phyloP scores from a whole-genome alignment of 1,140 invertebrate genomes.

The Trypoxylus dichotomus region DNA sequence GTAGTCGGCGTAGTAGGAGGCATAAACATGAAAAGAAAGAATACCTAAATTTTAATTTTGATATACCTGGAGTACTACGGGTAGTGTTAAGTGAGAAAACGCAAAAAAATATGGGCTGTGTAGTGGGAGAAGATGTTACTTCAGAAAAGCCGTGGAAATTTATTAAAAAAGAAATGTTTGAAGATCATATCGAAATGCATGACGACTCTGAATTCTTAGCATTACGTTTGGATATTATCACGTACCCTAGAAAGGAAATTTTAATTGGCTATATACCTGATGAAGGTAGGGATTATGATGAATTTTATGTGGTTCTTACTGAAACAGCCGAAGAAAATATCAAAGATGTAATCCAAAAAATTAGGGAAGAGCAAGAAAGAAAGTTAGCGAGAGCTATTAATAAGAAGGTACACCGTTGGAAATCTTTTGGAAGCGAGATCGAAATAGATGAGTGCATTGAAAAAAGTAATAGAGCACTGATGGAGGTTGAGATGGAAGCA shows the following conservation, averaged over 20 bases:
- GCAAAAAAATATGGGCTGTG: conserved; percentile 54
- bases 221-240: conserved; percentile 56
- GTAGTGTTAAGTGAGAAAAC: conserved; percentile 51
- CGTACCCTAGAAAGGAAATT: conserved; percentile 59
- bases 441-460: conserved; percentile 62
- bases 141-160: conserved; percentile 74
- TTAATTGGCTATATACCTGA: conserved; percentile 70
- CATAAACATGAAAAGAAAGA: neutral
- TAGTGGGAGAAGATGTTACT: conserved; percentile 61
- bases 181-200: conserved; percentile 60
- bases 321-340: conserved; percentile 55
- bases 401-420: conserved; percentile 63
- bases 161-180: conserved; percentile 63
- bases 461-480: conserved; percentile 58
- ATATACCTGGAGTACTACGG: conserved; percentile 45
- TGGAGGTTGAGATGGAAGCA: conserved; percentile 66
- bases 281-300: conserved; percentile 60
- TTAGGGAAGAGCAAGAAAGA: conserved; percentile 64
- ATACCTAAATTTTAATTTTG: conserved; percentile 29
- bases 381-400: conserved; percentile 64
- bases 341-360: conserved; percentile 57
- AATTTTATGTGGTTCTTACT: conserved; percentile 71
- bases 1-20: neutral
- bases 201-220: conserved; percentile 61
- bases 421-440: conserved; percentile 62